Conservation (phyloP, 2,797 vertebrate species). For the Diceros bicornis region DNA sequence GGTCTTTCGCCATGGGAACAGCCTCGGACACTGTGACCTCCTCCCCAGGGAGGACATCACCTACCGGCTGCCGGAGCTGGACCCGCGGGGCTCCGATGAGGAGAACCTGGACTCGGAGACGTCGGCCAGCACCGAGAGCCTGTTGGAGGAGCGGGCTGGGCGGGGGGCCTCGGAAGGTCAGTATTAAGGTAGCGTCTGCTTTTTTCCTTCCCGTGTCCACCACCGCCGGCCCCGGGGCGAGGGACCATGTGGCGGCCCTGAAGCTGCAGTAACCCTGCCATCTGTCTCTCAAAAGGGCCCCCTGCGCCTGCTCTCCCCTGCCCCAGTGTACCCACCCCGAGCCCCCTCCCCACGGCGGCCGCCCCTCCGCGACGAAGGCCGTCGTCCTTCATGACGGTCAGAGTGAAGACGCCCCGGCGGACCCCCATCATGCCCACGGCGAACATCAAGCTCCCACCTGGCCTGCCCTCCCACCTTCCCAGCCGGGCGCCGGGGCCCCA, state of each 20-base stretch:
- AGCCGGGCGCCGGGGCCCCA: slow-evolving; percentile 54
- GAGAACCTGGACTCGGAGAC: slow-evolving; percentile 98
- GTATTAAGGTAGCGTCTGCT: slow-evolving; percentile 92
- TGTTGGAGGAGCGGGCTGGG: slow-evolving; percentile 93
- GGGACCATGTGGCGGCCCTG: slow-evolving; percentile 30
- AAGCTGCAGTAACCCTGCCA: slow-evolving; percentile 79
- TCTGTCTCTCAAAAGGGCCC: slow-evolving; percentile 89
- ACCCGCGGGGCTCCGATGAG: slow-evolving; percentile 97
- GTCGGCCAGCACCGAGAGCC: slow-evolving; percentile 97
- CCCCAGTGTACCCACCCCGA: slow-evolving; percentile 65
- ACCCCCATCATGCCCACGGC: slow-evolving; percentile 93
- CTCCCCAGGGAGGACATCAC: slow-evolving; percentile 95
- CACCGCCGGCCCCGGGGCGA: slow-evolving; percentile 40
- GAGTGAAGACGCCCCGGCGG: slow-evolving; percentile 91
- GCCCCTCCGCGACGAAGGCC: slow-evolving; percentile 82
- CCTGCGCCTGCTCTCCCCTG: slow-evolving; percentile 79
- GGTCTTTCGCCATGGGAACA: neutral
- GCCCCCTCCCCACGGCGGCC: slow-evolving; percentile 77
- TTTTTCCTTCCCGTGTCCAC: slow-evolving; percentile 74
- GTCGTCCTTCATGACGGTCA: slow-evolving; percentile 87
- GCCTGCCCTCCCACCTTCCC: slow-evolving; percentile 87
- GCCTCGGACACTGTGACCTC: neutral
- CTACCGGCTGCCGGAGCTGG: slow-evolving; percentile 96
- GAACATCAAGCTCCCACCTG: slow-evolving; percentile 94
- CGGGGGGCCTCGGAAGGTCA: slow-evolving; percentile 94